Percentiles rank a stretch among this genome's conserved stretches.
These are phyloP conservation scores for Chrysocyon brachyurus DNA, from an alignment of 2,797 vertebrate genomes.

Conservation along the genomic window DNA sequence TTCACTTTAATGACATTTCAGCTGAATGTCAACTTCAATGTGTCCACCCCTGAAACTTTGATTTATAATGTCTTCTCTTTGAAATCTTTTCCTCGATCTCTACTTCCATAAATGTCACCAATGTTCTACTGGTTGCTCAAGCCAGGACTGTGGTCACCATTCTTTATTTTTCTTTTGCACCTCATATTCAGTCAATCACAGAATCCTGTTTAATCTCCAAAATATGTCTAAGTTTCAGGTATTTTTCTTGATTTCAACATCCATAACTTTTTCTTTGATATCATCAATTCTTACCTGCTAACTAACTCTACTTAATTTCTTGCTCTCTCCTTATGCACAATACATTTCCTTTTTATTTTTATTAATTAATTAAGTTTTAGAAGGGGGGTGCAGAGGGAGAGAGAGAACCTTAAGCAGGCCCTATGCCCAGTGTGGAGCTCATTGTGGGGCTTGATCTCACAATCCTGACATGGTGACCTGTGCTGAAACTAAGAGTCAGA, in stretches of 20 bases:
- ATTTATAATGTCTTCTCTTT: not conserved
- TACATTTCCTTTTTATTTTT: not conserved
- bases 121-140: not conserved
- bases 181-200: not conserved
- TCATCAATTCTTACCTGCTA: not conserved
- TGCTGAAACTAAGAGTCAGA: not conserved
- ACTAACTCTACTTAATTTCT: not conserved
- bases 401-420: not conserved
- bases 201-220: not conserved
- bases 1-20: not conserved
- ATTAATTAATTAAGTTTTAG: not conserved
- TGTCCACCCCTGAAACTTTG: not conserved
- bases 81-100: not conserved
- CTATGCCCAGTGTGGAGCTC: not conserved
- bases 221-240: not conserved
- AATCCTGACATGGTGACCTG: not conserved
- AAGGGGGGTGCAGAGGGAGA: not conserved
- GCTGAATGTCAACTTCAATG: not conserved
- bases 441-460: not conserved
- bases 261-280: not conserved
- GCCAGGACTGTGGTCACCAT: not conserved
- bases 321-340: not conserved
- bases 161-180: not conserved
- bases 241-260: constrained; percentile 3
- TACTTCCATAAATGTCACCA: not conserved